Evolutionary conservation across 2,113 vertebrate genomes (phyloP).

Genomic region (Hippocampus zosterae): DNA sequence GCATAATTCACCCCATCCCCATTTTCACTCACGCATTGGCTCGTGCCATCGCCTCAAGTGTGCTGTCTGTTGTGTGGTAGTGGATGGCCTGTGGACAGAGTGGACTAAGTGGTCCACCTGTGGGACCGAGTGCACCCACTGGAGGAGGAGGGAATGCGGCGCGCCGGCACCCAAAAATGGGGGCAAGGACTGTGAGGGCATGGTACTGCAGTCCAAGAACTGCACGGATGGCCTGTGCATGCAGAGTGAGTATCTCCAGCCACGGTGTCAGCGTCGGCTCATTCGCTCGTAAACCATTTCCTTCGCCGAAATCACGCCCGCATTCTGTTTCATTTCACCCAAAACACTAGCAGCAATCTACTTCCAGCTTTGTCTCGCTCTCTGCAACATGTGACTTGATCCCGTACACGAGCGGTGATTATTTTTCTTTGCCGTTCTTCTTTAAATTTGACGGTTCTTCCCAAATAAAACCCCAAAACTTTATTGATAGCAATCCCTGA

Average conservation of each 20-base stretch:
- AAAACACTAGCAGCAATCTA: neutral
- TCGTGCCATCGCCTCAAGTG: conserved; percentile 34
- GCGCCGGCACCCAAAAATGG: conserved; percentile 90
- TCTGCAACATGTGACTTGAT: neutral
- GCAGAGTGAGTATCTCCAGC: conserved; percentile 87
- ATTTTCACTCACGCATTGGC: conserved; percentile 24
- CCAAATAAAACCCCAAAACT: neutral
- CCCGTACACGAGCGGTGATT: neutral
- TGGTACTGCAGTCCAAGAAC: conserved; percentile 95
- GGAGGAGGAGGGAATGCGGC: conserved; percentile 89
- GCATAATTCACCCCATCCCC: conserved; percentile 40
- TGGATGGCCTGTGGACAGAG: conserved; percentile 94
- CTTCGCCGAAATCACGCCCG: conserved; percentile 31
- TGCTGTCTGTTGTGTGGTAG: conserved; percentile 71
- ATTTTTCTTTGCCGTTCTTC: no score
- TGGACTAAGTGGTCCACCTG: conserved; percentile 99
- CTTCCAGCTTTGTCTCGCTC: neutral
- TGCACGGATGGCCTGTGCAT: conserved; percentile 97
- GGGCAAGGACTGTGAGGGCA: conserved; percentile 95
- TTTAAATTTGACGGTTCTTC: conserved; percentile 11
- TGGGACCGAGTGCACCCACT: conserved; percentile 96
- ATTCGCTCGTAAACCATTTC: conserved; percentile 51
- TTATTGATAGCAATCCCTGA: no score
- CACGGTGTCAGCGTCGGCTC: conserved; percentile 37
- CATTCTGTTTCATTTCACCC: conserved; percentile 11